These are phyloP conservation scores for Enteromius radiatus DNA, from an alignment of 2,797 vertebrate genomes.

Conservation along the genomic window DNA sequence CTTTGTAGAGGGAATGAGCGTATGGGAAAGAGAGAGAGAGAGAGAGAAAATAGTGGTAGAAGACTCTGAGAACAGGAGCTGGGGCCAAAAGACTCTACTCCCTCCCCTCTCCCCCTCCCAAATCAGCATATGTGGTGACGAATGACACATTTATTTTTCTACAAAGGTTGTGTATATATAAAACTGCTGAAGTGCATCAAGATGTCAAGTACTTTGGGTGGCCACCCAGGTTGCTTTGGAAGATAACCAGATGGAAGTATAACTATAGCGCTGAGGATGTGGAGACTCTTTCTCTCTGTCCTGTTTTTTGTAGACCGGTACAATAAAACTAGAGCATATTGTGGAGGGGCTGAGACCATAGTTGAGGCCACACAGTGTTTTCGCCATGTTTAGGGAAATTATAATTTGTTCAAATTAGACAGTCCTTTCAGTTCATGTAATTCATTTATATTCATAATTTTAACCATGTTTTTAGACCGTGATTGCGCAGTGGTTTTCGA, in stretches of 20 bases:
- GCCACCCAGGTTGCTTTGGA: conserved; percentile 99
- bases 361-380: conserved; percentile 51
- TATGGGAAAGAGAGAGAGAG: conserved; percentile 28
- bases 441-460: conserved; percentile 36
- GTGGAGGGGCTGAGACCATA: conserved; percentile 49
- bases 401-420: conserved; percentile 56
- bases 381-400: conserved; percentile 60
- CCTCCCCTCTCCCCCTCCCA: conserved; percentile 74
- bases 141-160: conserved; percentile 99
- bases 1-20: conserved; percentile 28
- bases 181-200: conserved; percentile 99
- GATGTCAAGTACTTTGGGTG: conserved; percentile 99
- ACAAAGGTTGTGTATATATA: conserved; percentile 99
- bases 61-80: conserved; percentile 74
- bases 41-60: conserved; percentile 54
- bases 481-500: conserved; percentile 10
- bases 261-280: conserved; percentile 84
- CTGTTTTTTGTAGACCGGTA: conserved; percentile 54
- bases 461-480: background rate
- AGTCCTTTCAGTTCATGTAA: conserved; percentile 44
- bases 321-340: conserved; percentile 54
- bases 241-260: conserved; percentile 99
- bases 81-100: conserved; percentile 63
- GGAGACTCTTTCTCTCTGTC: conserved; percentile 58
- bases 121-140: conserved; percentile 98